Conservation (phyloP, 92 coral and sea anemone genomes). For the Nematostella vectensis region DNA sequence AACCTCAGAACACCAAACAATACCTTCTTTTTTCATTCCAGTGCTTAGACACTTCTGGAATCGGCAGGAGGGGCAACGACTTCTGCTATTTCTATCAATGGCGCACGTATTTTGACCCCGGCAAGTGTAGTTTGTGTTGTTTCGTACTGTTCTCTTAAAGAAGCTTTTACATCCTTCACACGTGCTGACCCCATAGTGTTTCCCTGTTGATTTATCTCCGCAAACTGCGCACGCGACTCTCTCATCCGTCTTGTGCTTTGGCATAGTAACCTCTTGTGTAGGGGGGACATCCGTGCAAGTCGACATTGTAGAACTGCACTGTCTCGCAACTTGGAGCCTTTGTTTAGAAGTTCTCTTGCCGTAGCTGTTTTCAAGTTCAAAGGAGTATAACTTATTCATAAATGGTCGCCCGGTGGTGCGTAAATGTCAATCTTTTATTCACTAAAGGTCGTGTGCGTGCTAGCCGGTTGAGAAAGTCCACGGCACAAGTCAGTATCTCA, state of each 20-base stretch:
- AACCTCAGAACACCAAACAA: not conserved
- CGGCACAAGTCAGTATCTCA: too few species aligned
- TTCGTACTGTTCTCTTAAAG: constrained; percentile 84
- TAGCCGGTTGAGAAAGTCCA: constrained; percentile 9
- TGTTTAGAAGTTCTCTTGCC: constrained; percentile 5
- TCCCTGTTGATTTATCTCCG: constrained; percentile 80
- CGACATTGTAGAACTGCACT: constrained; percentile 21
- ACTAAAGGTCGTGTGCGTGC: constrained; percentile 16
- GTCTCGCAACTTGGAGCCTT: not conserved
- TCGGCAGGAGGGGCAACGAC: constrained; percentile 85
- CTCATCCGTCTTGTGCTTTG: constrained; percentile 49
- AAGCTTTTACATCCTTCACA: constrained; percentile 89
- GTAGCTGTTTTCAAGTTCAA: constrained; percentile 38
- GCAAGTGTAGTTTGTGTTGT: constrained; percentile 75
- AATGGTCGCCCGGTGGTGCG: constrained; percentile 21
- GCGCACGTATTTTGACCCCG: constrained; percentile 66
- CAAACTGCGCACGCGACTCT: constrained; percentile 77
- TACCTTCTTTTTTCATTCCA: constrained; percentile 90
- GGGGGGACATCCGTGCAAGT: constrained; percentile 39
- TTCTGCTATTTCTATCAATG: constrained; percentile 69
- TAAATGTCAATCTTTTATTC: constrained; percentile 13
- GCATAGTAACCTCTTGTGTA: constrained; percentile 18
- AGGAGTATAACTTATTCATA: constrained; percentile 14
- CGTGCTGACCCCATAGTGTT: constrained; percentile 82
- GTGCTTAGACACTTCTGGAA: constrained; percentile 74